Percentiles rank a stretch among this genome's conserved stretches.
Conservation (phyloP, 1,140 invertebrate species). For the Aphis gossypii region DNA sequence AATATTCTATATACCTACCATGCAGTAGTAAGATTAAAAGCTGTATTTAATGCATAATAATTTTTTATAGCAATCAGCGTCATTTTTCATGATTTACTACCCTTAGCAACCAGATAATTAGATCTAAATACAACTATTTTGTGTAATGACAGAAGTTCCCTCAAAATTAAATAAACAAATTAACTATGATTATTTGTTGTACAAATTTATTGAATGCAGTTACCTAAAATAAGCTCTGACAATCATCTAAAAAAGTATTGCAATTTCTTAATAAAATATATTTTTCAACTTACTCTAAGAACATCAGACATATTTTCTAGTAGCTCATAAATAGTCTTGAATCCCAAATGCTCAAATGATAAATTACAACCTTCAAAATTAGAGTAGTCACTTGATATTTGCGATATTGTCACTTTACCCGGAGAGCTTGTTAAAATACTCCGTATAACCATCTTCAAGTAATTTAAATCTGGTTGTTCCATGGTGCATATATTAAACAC, state of each 20-base stretch:
- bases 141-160: too few species aligned
- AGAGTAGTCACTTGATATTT: neutral
- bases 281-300: constrained; percentile 13
- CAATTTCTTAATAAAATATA: neutral
- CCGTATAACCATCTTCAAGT: too few species aligned
- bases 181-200: neutral
- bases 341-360: constrained; percentile 14
- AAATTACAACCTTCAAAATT: neutral
- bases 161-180: neutral
- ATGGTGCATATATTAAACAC: too few species aligned
- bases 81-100: neutral
- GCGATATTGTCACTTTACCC: neutral
- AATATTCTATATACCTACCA: neutral
- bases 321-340: neutral
- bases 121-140: too few species aligned
- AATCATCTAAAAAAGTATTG: neutral
- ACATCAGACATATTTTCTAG: constrained; percentile 24
- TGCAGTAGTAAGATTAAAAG: neutral
- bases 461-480: too few species aligned
- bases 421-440: neutral
- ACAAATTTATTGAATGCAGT: neutral
- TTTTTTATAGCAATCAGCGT: neutral
- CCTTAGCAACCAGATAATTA: neutral
- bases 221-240: neutral
- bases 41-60: neutral